Percentiles rank a stretch among this genome's conserved stretches.
Evolutionary conservation across 1,140 invertebrate species (phyloP).

Genomic region (Drosophila paulistorum): DNA sequence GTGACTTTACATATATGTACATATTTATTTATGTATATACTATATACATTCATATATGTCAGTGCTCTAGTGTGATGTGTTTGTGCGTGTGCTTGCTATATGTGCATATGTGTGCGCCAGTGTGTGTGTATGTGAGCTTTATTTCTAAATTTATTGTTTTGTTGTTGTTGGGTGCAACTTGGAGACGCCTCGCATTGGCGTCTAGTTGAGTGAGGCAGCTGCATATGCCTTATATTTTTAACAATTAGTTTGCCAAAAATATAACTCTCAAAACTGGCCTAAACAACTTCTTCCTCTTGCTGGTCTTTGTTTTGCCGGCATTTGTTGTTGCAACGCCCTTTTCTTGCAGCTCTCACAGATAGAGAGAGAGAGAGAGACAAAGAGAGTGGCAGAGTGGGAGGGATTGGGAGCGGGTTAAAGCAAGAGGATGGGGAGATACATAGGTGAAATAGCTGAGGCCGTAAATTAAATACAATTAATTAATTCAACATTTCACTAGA

Average conservation of each 20-base stretch:
- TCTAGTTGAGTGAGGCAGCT: slow-evolving; percentile 4
- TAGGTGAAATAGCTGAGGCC: neutral
- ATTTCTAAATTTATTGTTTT: slow-evolving; percentile 54
- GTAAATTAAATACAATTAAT: slow-evolving; percentile 6
- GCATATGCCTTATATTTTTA: neutral
- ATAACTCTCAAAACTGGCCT: slow-evolving; percentile 16
- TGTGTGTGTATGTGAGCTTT: slow-evolving; percentile 42
- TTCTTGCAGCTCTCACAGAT: slow-evolving; percentile 33
- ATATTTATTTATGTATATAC: neutral
- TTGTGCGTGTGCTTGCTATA: slow-evolving; percentile 13
- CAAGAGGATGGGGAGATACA: neutral
- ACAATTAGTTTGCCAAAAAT: neutral
- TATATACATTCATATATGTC: neutral
- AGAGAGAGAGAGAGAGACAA: neutral
- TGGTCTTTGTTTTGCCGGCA: slow-evolving; percentile 77
- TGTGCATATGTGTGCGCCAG: slow-evolving; percentile 2
- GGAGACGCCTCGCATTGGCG: slow-evolving; percentile 37
- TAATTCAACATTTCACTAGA: slow-evolving; percentile 32
- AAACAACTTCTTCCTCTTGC: slow-evolving; percentile 26
- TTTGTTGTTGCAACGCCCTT: slow-evolving; percentile 67
- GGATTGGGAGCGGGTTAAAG: no score
- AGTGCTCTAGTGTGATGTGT: slow-evolving; percentile 2
- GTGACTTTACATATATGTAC: neutral
- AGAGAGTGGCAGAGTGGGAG: neutral
- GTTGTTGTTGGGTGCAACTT: slow-evolving; percentile 49